phyloP scores from a whole-genome alignment of 2,797 vertebrate species.

The Distichodus sexfasciatus region DNA sequence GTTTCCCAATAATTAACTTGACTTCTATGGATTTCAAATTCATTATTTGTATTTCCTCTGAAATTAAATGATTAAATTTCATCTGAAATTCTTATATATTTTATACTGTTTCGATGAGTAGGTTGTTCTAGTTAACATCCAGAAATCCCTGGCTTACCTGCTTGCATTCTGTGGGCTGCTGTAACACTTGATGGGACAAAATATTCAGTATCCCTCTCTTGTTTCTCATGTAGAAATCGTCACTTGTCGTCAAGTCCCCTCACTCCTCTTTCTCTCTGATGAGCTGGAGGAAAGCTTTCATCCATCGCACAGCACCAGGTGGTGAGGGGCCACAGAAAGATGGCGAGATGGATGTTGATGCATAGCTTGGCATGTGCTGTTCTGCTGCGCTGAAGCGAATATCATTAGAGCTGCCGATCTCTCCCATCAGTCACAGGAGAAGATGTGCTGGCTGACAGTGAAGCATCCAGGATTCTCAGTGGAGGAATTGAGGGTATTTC shows the following conservation, averaged over 20 bases:
- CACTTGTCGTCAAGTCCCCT: neutral
- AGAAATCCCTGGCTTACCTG: neutral
- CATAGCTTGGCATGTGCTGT: constrained; percentile 13
- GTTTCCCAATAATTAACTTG: too few species aligned
- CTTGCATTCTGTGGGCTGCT: neutral
- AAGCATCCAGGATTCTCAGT: too few species aligned
- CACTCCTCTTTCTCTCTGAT: neutral
- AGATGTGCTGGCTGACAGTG: constrained; percentile 8
- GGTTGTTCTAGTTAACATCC: neutral
- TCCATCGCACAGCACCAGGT: constrained; percentile 22
- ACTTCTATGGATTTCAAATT: too few species aligned
- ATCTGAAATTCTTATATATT: too few species aligned
- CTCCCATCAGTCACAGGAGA: constrained; percentile 5
- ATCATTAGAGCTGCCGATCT: constrained; percentile 24
- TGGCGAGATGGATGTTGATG: constrained; percentile 27
- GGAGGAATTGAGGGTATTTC: too few species aligned
- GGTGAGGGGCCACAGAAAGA: constrained; percentile 5
- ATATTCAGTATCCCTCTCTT: neutral
- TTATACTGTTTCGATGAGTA: neutral
- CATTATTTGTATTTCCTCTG: too few species aligned
- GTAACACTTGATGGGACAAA: neutral
- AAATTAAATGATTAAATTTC: too few species aligned
- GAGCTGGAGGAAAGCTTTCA: neutral
- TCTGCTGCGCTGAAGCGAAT: constrained; percentile 11
- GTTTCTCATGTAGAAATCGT: neutral